Conservation (phyloP, 2,113 vertebrate species). For the Lagopus muta region DNA sequence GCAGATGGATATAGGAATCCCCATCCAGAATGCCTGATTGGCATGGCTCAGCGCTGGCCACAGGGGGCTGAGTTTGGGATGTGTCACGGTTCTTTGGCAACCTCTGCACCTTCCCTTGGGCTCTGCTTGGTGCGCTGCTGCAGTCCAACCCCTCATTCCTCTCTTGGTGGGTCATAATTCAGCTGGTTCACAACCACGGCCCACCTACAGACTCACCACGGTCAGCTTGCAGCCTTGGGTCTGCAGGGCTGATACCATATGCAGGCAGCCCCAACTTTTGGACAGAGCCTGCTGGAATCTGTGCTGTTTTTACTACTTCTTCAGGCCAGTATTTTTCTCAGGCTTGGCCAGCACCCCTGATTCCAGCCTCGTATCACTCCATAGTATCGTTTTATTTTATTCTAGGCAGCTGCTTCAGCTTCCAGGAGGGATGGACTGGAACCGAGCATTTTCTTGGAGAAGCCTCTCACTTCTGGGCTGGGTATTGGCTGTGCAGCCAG, state of each 20-base stretch:
- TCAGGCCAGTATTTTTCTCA: conserved; percentile 25
- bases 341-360: background rate
- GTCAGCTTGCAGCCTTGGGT: background rate
- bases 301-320: background rate
- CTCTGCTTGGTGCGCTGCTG: background rate
- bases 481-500: background rate
- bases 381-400: conserved; percentile 8
- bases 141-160: background rate
- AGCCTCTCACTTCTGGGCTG: background rate
- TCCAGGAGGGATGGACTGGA: background rate
- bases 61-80: background rate
- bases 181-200: background rate
- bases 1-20: background rate
- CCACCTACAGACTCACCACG: background rate
- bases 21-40: background rate
- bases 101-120: background rate
- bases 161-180: background rate
- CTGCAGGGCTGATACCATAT: background rate
- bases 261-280: background rate
- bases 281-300: conserved; percentile 11
- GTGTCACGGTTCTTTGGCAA: background rate
- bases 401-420: conserved; percentile 20
- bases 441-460: background rate
- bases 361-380: conserved; percentile 4
- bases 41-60: background rate